Conservation (phyloP, 2,113 vertebrate genomes). For the Empidonax alnorum region DNA sequence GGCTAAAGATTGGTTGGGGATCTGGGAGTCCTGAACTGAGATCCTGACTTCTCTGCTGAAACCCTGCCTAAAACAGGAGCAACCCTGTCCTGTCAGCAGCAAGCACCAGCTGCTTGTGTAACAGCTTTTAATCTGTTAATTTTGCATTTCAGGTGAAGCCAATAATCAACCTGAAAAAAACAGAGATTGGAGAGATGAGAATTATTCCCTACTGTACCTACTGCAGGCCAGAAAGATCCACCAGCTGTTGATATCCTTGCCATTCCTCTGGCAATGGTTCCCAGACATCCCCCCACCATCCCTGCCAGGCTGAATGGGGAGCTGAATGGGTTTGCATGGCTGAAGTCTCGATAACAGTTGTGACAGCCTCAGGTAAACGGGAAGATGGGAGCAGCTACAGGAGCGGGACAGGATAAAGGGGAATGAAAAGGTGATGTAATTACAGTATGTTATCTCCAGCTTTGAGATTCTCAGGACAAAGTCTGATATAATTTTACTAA, state of each 20-base stretch:
- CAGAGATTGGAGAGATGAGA: neutral
- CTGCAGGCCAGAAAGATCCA: neutral
- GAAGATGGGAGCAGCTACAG: neutral
- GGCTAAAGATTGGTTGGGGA: neutral
- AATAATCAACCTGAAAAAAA: neutral
- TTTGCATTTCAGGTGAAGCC: neutral
- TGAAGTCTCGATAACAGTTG: neutral
- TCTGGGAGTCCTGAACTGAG: neutral
- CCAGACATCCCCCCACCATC: neutral
- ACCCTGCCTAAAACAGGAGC: neutral
- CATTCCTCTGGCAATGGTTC: neutral
- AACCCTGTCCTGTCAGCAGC: neutral
- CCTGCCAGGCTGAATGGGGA: rapidly evolving
- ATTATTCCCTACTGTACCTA: neutral
- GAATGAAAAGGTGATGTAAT: neutral
- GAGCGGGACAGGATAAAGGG: neutral
- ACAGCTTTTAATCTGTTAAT: neutral
- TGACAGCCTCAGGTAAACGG: neutral
- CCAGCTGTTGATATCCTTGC: neutral
- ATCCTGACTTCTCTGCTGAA: neutral
- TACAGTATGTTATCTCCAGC: neutral
- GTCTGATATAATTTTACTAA: neutral
- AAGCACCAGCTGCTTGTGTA: neutral
- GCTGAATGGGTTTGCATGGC: neutral
- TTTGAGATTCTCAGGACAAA: neutral